A percentile compares a stretch with the other conserved stretches of the same genome.
Conservation (phyloP, 1,140 invertebrate species). For the Panagrolaimus sp. region DNA sequence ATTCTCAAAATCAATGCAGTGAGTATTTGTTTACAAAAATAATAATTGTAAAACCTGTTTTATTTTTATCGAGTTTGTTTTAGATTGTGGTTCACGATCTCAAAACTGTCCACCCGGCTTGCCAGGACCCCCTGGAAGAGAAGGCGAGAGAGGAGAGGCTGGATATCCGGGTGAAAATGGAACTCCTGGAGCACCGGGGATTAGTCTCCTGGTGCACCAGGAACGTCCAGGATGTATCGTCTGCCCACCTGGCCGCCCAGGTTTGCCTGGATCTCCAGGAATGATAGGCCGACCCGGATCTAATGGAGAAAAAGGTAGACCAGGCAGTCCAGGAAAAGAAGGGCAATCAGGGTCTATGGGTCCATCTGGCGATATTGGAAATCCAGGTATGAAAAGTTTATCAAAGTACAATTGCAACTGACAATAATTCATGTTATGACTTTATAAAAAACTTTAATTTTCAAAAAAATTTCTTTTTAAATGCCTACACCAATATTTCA, state of each 20-base stretch:
- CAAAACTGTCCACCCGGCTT: background rate
- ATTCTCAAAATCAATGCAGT: background rate
- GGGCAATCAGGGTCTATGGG: background rate
- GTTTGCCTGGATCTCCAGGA: background rate
- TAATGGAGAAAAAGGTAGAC: background rate
- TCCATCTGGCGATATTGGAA: background rate
- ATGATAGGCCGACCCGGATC: background rate
- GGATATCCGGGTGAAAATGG: background rate
- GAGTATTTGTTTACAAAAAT: conserved; percentile 9
- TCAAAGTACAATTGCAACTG: no score
- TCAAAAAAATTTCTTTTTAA: background rate
- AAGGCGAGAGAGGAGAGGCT: background rate
- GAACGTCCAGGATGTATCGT: background rate
- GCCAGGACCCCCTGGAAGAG: background rate
- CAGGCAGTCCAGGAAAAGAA: conserved; percentile 3
- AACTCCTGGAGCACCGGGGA: background rate
- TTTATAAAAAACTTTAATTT: background rate
- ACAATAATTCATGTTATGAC: no score
- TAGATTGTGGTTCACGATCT: background rate
- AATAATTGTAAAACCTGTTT: conserved; percentile 10
- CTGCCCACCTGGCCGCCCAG: background rate
- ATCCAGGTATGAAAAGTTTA: no score
- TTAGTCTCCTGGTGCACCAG: background rate
- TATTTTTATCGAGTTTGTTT: background rate
- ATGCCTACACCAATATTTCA: background rate